Conservation (phyloP, 2,113 vertebrate genomes). For the Sitta europaea region DNA sequence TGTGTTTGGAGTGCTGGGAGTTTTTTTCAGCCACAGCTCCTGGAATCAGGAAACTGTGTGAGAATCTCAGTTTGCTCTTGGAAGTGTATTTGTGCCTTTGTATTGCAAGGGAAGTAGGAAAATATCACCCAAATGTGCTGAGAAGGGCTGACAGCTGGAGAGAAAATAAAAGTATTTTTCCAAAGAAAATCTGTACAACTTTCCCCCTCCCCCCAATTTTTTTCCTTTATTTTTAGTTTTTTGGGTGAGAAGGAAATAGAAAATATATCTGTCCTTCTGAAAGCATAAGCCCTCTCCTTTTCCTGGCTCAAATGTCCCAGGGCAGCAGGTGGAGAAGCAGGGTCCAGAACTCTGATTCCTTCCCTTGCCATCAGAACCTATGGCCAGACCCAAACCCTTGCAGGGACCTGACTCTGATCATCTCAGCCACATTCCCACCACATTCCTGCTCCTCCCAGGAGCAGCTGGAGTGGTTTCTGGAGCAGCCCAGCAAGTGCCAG, state of each 20-base stretch:
- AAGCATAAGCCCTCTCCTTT: not conserved
- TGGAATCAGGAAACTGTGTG: not conserved
- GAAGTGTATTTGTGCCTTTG: not conserved
- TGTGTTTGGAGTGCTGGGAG: not conserved
- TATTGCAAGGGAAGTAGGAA: conserved; percentile 18
- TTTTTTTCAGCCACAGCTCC: not conserved
- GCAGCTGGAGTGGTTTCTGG: not conserved
- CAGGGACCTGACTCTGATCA: not conserved
- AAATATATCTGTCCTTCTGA: not conserved
- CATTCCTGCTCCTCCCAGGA: not conserved
- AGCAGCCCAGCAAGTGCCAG: not conserved
- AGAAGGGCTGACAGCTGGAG: not conserved
- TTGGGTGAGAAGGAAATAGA: not conserved
- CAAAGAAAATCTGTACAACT: not conserved
- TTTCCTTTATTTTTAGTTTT: not conserved
- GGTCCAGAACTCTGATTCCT: not conserved
- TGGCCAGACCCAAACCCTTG: not conserved
- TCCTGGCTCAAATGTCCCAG: not conserved
- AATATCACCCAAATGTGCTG: conserved; percentile 17
- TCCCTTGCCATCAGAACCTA: rapidly evolving
- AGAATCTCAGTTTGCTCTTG: conserved; percentile 35
- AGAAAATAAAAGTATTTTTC: not conserved
- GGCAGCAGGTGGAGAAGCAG: not conserved
- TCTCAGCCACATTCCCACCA: not conserved
- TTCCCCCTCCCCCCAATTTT: not conserved